Evolutionary conservation across 2,888 invertebrate genomes (phyloP).

Genomic region (Cantharis rustica): DNA sequence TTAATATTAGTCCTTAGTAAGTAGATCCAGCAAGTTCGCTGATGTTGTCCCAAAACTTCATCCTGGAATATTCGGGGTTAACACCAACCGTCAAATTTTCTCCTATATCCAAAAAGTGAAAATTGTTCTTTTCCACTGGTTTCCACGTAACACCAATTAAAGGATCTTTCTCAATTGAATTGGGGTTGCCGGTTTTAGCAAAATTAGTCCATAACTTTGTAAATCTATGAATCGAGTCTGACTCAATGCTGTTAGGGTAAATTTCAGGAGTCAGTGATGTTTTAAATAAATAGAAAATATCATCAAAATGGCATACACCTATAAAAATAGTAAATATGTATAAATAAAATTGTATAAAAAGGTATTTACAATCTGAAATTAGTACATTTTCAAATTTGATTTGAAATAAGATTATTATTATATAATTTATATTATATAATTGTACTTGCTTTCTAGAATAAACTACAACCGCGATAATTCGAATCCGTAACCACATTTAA

Average conservation of each 20-base stretch:
- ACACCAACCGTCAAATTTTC: constrained; percentile 32
- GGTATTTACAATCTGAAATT: too few relatives aligned
- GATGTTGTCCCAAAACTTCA: constrained; percentile 39
- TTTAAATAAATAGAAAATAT: constrained; percentile 44
- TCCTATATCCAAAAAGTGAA: constrained; percentile 37
- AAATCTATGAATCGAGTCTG: constrained; percentile 34
- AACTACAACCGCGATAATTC: too few relatives aligned
- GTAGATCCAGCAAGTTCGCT: constrained; percentile 8
- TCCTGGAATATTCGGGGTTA: constrained; percentile 35
- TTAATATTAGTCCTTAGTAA: neutral
- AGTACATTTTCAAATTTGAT: too few relatives aligned
- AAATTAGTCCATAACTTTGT: constrained; percentile 44
- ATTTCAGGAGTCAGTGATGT: constrained; percentile 29
- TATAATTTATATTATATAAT: too few relatives aligned
- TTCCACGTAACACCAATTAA: constrained; percentile 32
- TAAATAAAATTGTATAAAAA: too few relatives aligned
- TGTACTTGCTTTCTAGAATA: too few relatives aligned
- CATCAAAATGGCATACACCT: constrained; percentile 45
- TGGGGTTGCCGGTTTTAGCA: constrained; percentile 37
- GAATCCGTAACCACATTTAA: too few relatives aligned
- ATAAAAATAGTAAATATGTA: constrained; percentile 4
- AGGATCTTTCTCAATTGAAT: constrained; percentile 16
- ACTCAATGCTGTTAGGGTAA: constrained; percentile 33
- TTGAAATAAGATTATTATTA: too few relatives aligned
- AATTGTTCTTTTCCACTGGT: constrained; percentile 21